Evolutionary conservation across 2,888 invertebrate species (phyloP).

Genomic region (Nephrotoma appendiculata): DNA sequence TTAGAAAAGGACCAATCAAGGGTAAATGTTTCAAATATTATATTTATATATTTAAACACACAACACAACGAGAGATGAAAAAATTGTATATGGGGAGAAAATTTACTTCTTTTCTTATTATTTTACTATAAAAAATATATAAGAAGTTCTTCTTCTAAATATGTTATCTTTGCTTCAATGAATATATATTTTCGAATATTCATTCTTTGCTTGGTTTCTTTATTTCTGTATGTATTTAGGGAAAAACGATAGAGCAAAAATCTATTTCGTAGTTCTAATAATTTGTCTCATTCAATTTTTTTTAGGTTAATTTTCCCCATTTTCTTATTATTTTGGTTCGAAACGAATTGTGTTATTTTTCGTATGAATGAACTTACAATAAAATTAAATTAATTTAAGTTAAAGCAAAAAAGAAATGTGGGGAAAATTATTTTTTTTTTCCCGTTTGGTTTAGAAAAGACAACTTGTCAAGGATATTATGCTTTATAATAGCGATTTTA

Average conservation of each 20-base stretch:
- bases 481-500: neutral
- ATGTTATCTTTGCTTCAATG: slow-evolving; percentile 2
- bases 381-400: neutral
- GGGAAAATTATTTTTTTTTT: neutral
- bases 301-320: neutral
- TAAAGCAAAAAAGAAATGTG: neutral
- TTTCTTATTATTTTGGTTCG: neutral
- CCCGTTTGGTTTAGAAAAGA: neutral
- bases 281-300: neutral
- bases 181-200: slow-evolving; percentile 1
- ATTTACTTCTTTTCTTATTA: slow-evolving; percentile 4
- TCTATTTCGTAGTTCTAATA: neutral
- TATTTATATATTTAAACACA: slow-evolving; percentile 1
- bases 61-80: neutral
- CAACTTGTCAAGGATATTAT: neutral
- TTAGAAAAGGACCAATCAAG: slow-evolving; percentile 19
- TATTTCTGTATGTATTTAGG: neutral
- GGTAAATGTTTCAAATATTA: slow-evolving; percentile 18
- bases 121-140: slow-evolving; percentile 2
- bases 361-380: neutral
- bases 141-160: neutral
- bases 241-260: neutral
- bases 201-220: neutral
- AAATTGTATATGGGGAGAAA: neutral
- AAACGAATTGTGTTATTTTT: neutral